These are phyloP conservation scores for Trissonchulus latispiculum DNA, from an alignment of 2,888 invertebrate genomes.

Conservation along the genomic window DNA sequence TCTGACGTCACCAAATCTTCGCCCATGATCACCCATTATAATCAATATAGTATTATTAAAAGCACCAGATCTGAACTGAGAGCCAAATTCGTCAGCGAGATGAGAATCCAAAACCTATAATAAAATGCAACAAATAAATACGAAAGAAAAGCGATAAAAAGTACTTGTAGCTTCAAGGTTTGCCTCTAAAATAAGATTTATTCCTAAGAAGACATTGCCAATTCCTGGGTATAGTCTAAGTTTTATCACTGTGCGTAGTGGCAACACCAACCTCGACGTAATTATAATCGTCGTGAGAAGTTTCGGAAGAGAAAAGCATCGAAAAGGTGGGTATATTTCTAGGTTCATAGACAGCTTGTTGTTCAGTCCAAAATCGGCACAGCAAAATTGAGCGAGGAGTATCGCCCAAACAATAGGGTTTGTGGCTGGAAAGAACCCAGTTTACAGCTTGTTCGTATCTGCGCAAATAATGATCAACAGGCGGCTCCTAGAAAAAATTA, in stretches of 20 bases:
- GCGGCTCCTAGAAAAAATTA: background rate
- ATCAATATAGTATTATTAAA: constrained; percentile 23
- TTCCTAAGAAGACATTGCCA: too few relatives aligned
- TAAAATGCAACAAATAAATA: too few relatives aligned
- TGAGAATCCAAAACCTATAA: constrained; percentile 14
- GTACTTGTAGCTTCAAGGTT: too few relatives aligned
- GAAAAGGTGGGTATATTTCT: constrained; percentile 11
- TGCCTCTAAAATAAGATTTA: too few relatives aligned
- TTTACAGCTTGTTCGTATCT: constrained; percentile 14
- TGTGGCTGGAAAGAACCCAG: constrained; percentile 6
- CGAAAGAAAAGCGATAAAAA: too few relatives aligned
- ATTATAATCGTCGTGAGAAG: constrained; percentile 18
- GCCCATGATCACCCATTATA: constrained; percentile 44
- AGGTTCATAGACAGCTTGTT: constrained; percentile 1
- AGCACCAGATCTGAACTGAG: background rate
- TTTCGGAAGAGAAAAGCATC: constrained; percentile 18
- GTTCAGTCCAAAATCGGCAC: constrained; percentile 10
- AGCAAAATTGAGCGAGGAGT: constrained; percentile 12
- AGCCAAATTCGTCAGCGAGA: background rate
- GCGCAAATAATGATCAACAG: constrained; percentile 15
- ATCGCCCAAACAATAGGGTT: constrained; percentile 19
- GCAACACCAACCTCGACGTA: constrained; percentile 13
- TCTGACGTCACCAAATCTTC: constrained; percentile 41
- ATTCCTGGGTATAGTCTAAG: too few relatives aligned
- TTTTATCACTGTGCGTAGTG: too few relatives aligned